Base-by-base conservation (phyloP, 2,888 invertebrate genomes). In the Chrysolina oricalcia region DNA sequence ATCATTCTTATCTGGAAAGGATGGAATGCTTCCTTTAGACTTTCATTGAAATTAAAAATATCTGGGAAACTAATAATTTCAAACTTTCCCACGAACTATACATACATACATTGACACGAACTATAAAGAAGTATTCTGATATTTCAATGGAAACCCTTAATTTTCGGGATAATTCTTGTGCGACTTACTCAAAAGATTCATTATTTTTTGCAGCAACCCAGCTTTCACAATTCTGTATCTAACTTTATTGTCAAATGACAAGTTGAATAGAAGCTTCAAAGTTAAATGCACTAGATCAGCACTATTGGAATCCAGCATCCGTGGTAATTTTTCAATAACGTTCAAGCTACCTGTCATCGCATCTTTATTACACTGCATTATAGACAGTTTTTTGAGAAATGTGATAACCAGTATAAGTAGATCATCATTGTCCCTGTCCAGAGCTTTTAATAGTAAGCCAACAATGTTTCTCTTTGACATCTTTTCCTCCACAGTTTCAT, bases 401-500 rank as follows among this genome's bases (percentile, higher is more conserved):
- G 97, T 97, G 21, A 97, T 93, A 68, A 97, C 96, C 73, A 98
- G 91, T 85, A 97, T 94, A 59, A 98, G 91, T 40, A 98, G 91
- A 88, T 98, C 98, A 78, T 94, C 93, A 88, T 97, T 97, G 83
- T 96, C 95, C 78, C 98, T 92, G 84, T 98, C 97, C 87, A 99
- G 91, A 11, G 96, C 94, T 85, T 95, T 96, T 64, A 96, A 93
- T 50, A 98, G 91, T 89, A 98, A 92, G 50, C 94, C 94, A 4
- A 97, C 95, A 80, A 98, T 93, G 85, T 96, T 96, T 88, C 98
- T 96, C 84, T 97, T 96, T 40, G 96, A 93, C 96, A 99, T 99
- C 90, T 99, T 99, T 89, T 97, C 95, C 89, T 99, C 99, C 3
- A 98, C 95, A 87, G 95, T 95, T 10, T 96, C 93, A 90, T 98